Base-by-base conservation (phyloP, 2,797 vertebrate genomes). In the Peromyscus melanophrys region DNA sequence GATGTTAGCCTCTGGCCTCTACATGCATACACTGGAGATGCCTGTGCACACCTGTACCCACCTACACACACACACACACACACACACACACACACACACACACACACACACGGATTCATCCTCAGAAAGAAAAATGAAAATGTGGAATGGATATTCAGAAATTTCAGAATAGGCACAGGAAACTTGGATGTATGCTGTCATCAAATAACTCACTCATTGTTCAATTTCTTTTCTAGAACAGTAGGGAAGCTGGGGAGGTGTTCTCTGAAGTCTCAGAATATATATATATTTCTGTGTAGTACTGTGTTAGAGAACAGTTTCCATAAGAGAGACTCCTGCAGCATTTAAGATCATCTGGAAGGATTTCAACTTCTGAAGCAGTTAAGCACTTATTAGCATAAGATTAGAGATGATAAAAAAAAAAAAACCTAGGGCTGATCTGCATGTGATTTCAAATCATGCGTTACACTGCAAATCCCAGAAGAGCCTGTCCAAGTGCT, bases 401-500 rank as follows among this genome's bases (percentile, higher is more conserved):
- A 97, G 94, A 90, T 95, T 86, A 95, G 77, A 95, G 59, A n/a
- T 82, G 13, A 17, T 21, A 49, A 78, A 73, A 69, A 14, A 78
- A 73, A 69, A 43, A 0, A 43, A 92, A 90, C 10, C 6, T 31
- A 43, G 17, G 16, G 40, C 89, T 86, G 61, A 93, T 94, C 61
- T 92, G 17, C n/a, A 96, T 65, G n/a, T 94, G 87, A 93, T 96
- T 96, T 96, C 63, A 96, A 75, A 87, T 92, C 12, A 78, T 25
- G 6, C 52, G 7, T 86, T 83, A 92, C 0, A 40, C 43, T 92
- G 71, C 31, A 96, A 86, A 92, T 83, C 63, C 49, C 57, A 31
- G 46, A 55, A 90, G 71, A 81, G n/a, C 40, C 93, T 93, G 57
- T 63, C 52, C 2, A 69, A 93, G 17, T 46, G n/a, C 19, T 71